Evolutionary conservation across 23 tunicate species (phyloP).

Genomic region (Trididemnum clinides): DNA sequence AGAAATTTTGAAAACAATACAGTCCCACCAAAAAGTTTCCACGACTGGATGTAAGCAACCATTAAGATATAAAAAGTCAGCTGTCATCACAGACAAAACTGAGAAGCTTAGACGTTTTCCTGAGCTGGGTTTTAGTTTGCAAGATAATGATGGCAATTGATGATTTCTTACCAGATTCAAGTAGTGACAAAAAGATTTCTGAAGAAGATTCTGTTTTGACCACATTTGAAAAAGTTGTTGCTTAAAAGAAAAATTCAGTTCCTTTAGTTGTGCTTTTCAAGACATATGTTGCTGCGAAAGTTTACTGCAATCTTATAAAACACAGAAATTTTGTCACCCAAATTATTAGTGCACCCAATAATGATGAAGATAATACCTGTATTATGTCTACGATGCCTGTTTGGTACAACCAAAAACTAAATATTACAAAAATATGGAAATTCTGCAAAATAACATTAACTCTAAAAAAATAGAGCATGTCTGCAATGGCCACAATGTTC

Average conservation of each 20-base stretch:
- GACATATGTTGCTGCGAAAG: not conserved
- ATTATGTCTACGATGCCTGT: too few relatives aligned
- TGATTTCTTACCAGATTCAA: not conserved
- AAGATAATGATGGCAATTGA: not conserved
- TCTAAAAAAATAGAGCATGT: too few relatives aligned
- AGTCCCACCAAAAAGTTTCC: slow-evolving; percentile 3
- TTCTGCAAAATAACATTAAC: too few relatives aligned
- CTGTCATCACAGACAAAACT: slow-evolving; percentile 2
- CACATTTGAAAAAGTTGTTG: not conserved
- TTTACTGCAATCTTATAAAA: not conserved
- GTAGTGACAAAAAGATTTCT: not conserved
- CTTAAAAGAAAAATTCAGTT: not conserved
- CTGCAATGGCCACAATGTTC: too few relatives aligned
- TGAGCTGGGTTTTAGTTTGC: not conserved
- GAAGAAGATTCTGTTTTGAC: not conserved
- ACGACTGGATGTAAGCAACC: not conserved
- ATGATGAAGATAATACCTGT: not conserved
- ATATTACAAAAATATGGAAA: too few relatives aligned
- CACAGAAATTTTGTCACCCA: not conserved
- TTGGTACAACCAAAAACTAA: too few relatives aligned
- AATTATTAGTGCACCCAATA: not conserved
- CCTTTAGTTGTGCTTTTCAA: not conserved
- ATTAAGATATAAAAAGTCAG: not conserved
- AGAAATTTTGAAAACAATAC: not conserved
- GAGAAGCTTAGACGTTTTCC: not conserved